Evolutionary conservation across 2,113 vertebrate genomes (phyloP), one percentile per base, ranked within the genome.

Genomic region (Pyxicephalus adspersus): DNA sequence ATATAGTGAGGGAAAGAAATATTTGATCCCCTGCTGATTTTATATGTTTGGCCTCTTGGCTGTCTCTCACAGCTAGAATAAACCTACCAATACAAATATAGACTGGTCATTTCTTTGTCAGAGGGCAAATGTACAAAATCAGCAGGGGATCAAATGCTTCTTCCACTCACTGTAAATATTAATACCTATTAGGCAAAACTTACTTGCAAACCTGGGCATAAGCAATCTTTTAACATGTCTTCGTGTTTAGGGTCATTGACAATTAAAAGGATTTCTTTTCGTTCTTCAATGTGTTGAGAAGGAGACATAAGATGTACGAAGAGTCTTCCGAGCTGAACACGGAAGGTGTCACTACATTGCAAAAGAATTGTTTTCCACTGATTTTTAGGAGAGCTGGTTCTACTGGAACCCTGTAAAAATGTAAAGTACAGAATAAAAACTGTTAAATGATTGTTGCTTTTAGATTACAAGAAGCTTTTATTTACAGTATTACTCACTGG

Each of bases 211-310:
- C 92, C 91, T 1, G 94, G 92, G 73, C 92, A 96, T 64, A 99
- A 95, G 68, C 94, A 96, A 80, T 99, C 97, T 72, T 95, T 95
- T 11, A 99, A 90, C 88, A 99, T 96, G 77, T 98, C 97, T 22
- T 95, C 88, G 83, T 96, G 89, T 85, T 89, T 95, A 54, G 94
- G 89, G 86, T 98, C 96, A 15, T 75, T 86, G 54, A 95, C 86
- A 84, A 99, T 92, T 74, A 95, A 94, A 77, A 99, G 90, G 23
- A 90, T 91, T 86, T 96, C 92, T 84, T 91, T 97, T 85, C 97
- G 93, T 78, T 95, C 94, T 31, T 89, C 90, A 52, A 95, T 84
- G 2, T 89, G 85, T 52, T 90, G 94, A 26, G 85, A 5, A 11
- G 97, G 95, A 77, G 96, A 96, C 66, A 98, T 90, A 0, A 89